These are phyloP conservation scores for Halocaridina rubra DNA, from an alignment of 2,888 invertebrate species.

Conservation along the genomic window DNA sequence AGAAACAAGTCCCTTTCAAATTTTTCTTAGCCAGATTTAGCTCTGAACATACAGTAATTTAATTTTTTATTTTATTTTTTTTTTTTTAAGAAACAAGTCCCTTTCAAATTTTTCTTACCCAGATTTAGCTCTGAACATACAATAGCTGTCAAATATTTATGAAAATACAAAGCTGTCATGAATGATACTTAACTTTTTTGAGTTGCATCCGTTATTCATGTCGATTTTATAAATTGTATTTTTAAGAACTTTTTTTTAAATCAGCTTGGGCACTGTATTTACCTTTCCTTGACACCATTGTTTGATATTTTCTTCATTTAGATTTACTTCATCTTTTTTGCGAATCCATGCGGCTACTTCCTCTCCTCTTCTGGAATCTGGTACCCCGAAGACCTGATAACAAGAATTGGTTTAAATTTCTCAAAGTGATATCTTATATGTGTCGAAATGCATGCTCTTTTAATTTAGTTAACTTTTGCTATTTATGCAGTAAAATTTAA, in stretches of 20 bases:
- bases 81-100: background rate
- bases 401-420: background rate
- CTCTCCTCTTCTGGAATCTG: slow-evolving; percentile 82
- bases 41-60: no score
- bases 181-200: no score
- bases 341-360: slow-evolving; percentile 79
- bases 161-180: no score
- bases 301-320: slow-evolving; percentile 75
- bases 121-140: background rate
- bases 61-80: no score
- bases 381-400: slow-evolving; percentile 76
- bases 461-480: background rate
- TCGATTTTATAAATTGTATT: no score
- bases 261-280: no score
- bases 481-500: background rate
- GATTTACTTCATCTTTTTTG: slow-evolving; percentile 73
- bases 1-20: no score
- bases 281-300: slow-evolving; percentile 75
- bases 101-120: no score
- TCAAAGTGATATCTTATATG: background rate
- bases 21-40: no score
- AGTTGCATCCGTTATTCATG: no score
- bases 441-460: background rate
- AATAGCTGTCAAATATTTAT: no score
- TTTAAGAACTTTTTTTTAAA: no score